Evolutionary conservation across 2,113 vertebrate genomes (phyloP).

Genomic region (Macroglossus sobrinus): DNA sequence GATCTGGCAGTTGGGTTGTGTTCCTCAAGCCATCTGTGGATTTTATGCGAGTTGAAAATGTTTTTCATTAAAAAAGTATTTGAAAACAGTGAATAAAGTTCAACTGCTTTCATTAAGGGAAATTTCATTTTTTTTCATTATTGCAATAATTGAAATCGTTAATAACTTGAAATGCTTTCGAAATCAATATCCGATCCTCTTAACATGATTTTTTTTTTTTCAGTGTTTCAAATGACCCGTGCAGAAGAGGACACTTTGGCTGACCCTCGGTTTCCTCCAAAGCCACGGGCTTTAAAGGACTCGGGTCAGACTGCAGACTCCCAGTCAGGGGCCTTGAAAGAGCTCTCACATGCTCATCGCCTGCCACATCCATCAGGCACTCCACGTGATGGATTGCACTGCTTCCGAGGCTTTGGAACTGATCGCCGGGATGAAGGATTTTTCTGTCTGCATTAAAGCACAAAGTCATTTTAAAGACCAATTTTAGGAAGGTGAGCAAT

Average conservation of each 20-base stretch:
- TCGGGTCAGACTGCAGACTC: background rate
- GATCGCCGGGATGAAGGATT: conserved; percentile 55
- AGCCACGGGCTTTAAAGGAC: background rate
- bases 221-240: background rate
- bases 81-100: background rate
- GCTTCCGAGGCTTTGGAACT: conserved; percentile 27
- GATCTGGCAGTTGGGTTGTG: background rate
- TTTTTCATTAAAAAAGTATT: background rate
- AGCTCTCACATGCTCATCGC: background rate
- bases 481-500: conserved; percentile 61
- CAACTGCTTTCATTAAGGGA: background rate
- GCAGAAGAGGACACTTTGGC: background rate
- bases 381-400: background rate
- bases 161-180: conserved; percentile 26
- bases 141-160: background rate
- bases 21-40: background rate
- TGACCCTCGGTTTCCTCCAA: conserved; percentile 48
- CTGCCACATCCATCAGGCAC: conserved; percentile 56
- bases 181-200: background rate
- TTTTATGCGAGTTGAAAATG: background rate
- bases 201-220: background rate
- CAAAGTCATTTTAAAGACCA: conserved; percentile 70
- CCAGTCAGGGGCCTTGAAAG: conserved; percentile 47
- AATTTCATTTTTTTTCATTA: background rate
- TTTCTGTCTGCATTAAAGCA: conserved; percentile 63